Base-by-base conservation (phyloP, 2,113 vertebrate genomes). In the Passer domesticus region DNA sequence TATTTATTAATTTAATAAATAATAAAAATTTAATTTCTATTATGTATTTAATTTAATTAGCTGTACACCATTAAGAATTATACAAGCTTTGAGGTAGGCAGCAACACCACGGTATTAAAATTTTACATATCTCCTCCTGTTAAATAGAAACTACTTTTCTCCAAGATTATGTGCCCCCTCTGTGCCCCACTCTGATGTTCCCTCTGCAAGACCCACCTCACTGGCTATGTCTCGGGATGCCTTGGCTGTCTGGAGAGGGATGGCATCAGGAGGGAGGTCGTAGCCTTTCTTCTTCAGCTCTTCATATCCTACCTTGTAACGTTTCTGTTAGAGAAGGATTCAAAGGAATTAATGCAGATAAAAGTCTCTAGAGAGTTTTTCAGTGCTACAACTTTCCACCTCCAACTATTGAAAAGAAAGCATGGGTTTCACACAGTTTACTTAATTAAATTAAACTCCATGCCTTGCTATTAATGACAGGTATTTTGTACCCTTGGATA, bases 201-300 rank as follows among this genome's bases (percentile, higher is more conserved):
- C 10, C 10, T 67, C 15, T 3, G 2, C 21, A 23, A 31, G 31
- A 75, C 78, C 90, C 96, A 99, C 99, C 58, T 99, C 99, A 69
- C 99, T 99, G 84, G 98, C 98, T 37, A 99, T 99, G 76, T 99
- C 98, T 69, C 99, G 98, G 72, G 98, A 98, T 15, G 97, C 97
- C 96, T 95, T 99, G 53, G 99, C 99, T 4, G 98, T 97, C 47
- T 98, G 97, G 2, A 99, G 97, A 1, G 99, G 96, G 86, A 99
- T 97, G 33, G 99, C 99, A n/a, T 99, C 99, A 2, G 84, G 56
- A 33, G 98, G 98, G 67, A 99, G n/a, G 83, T 99, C 98, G 0
- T 99, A 99, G 30, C 99, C 99, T 95, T 99, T 99, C 97, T 98
- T 99, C 97, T 98, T 99, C 80, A 98, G 80, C 33, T 99, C 99